phyloP scores from a whole-genome alignment of 1,140 invertebrate species.

The Lasaia peninsularis region DNA sequence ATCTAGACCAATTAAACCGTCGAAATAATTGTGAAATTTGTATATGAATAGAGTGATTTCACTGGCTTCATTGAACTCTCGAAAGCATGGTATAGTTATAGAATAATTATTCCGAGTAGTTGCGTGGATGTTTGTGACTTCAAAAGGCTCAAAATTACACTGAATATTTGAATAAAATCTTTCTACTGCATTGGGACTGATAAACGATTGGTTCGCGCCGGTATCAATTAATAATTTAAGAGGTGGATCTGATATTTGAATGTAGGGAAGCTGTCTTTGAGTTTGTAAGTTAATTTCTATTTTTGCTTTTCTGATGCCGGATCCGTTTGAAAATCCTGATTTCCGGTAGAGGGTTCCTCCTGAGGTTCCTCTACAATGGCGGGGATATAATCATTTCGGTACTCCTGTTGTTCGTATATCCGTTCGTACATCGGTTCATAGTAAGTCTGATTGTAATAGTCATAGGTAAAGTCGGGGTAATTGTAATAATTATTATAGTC shows the following conservation, averaged over 20 bases:
- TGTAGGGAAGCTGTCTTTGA: conserved; percentile 18
- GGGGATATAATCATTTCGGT: not conserved
- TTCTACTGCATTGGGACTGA: conserved; percentile 16
- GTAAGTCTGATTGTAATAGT: not conserved
- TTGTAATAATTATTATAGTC: not conserved
- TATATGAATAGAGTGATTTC: conserved; percentile 16
- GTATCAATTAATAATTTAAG: conserved; percentile 22
- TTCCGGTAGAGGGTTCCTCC: not conserved
- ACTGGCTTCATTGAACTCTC: conserved; percentile 8
- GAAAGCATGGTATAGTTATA: conserved; percentile 15
- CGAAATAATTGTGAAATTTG: conserved; percentile 19
- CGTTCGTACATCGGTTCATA: not conserved
- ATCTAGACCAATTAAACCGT: conserved; percentile 19
- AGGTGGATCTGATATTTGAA: conserved; percentile 21
- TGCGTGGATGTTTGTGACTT: conserved; percentile 18
- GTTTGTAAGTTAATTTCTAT: conserved; percentile 25
- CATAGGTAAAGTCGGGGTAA: not conserved
- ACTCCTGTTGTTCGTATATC: not conserved
- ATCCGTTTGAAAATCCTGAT: conserved; percentile 14
- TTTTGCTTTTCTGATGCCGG: conserved; percentile 16
- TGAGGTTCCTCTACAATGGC: not conserved
- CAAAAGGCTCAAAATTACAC: conserved; percentile 14
- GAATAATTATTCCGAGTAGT: conserved; percentile 16
- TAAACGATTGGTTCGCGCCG: conserved; percentile 16
- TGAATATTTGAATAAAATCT: conserved; percentile 12